These are phyloP conservation scores for Sternarchorhynchus goeldii DNA, from an alignment of 2,797 vertebrate species.

Conservation along the genomic window DNA sequence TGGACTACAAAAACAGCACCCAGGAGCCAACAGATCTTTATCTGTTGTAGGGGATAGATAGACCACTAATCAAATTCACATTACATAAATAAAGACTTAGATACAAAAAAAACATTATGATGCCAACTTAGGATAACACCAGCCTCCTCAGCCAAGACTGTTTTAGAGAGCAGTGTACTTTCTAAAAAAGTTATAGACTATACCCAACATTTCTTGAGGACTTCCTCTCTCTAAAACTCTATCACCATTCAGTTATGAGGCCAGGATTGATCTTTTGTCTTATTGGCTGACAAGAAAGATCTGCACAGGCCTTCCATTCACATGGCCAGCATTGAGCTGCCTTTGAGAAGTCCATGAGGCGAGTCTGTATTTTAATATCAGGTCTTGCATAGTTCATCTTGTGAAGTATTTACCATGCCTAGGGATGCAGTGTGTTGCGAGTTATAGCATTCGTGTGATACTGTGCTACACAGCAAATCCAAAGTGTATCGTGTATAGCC, in stretches of 20 bases:
- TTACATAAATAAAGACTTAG: background rate
- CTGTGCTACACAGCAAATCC: too few relatives aligned
- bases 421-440: background rate
- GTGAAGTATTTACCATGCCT: background rate
- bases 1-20: background rate
- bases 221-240: background rate
- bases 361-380: background rate
- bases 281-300: slow-evolving; percentile 37
- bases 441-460: too few relatives aligned
- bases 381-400: slow-evolving; percentile 17
- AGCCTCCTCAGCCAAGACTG: too few relatives aligned
- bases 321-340: slow-evolving; percentile 30
- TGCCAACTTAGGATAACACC: too few relatives aligned
- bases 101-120: background rate
- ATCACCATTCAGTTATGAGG: background rate
- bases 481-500: background rate
- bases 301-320: slow-evolving; percentile 15
- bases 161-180: too few relatives aligned
- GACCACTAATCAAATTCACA: background rate
- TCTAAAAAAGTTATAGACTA: too few relatives aligned
- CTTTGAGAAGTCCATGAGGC: slow-evolving; percentile 21
- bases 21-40: background rate
- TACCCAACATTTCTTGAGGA: background rate
- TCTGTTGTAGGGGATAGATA: background rate
- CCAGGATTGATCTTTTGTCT: slow-evolving; percentile 30